Evolutionary conservation across 2,888 invertebrate species (phyloP), one percentile per base, ranked within the genome.

Genomic region (Drosophila pegasa): DNA sequence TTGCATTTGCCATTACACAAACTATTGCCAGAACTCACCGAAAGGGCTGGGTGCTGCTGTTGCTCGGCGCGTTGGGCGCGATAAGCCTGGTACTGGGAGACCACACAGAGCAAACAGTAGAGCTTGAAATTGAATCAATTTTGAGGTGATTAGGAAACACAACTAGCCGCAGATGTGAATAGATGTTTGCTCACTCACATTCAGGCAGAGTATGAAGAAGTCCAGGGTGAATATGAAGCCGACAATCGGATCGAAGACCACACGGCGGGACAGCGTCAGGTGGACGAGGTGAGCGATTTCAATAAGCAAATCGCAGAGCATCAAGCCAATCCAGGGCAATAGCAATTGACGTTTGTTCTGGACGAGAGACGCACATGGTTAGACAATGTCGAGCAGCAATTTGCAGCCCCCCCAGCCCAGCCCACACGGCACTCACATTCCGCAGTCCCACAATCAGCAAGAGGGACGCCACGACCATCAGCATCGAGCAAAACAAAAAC

Each of bases 21-120:
- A n/a, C n/a, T 10, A 14, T 6, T 16, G 10, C 16, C 25, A 5
- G 45, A 58, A 77, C 90, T 71, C 95, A 48, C 76, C 95, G 95
- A 20, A 96, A 96, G 54, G 96, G 63, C 51, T 12, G 93, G 59
- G 43, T 81, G 71, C 22, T 64, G 75, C 12, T 48, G 75, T 50
- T 6, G 96, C 96, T 8, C 71, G 29, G 65, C 50, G 0, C 62
- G 74, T 12, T 85, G 76, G 1, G 94, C 95, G 66, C 94, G 92
- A 88, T 96, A 95, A 89, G 96, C 96, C 92, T 97, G 97, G 89
- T 96, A 97, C 91, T 97, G 97, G 5, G 97, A 97, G 89, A 97
- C 94, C 62, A 97, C 97, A 93, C 97, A 97, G 63, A 97, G 93
- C 91, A 97, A 93, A 72, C 96, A 95, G 92, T 97, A 97, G 37